A percentile compares a stretch with the other conserved stretches of the same genome.
phyloP scores from a whole-genome alignment of 2,797 vertebrate species.

The Denticeps clupeoides region DNA sequence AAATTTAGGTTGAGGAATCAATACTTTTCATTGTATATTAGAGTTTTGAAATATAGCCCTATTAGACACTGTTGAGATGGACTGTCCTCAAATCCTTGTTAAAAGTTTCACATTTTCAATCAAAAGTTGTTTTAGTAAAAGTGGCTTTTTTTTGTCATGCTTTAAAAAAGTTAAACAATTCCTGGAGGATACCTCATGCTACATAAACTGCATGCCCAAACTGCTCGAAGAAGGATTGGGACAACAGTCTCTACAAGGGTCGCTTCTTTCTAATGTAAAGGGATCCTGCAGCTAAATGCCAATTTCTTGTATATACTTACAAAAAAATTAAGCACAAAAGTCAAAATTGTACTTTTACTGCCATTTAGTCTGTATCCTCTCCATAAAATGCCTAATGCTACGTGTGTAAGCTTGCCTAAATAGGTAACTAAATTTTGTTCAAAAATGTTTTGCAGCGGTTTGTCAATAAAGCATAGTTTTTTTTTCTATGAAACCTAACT shows the following conservation, averaged over 20 bases:
- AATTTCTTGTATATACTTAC: slow-evolving; percentile 85
- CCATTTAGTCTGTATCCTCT: slow-evolving; percentile 84
- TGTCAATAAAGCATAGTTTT: slow-evolving; percentile 99
- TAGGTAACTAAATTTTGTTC: slow-evolving; percentile 98
- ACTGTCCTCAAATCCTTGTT: slow-evolving; percentile 74
- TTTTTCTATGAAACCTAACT: slow-evolving; percentile 97
- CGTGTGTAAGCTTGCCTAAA: slow-evolving; percentile 99
- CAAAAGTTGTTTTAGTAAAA: slow-evolving; percentile 41
- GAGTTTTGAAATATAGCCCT: slow-evolving; percentile 99
- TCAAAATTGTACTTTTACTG: slow-evolving; percentile 72
- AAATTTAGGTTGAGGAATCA: slow-evolving; percentile 69
- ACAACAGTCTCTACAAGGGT: slow-evolving; percentile 76
- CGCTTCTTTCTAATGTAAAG: slow-evolving; percentile 80
- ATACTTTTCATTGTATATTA: slow-evolving; percentile 65
- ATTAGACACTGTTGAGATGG: slow-evolving; percentile 88
- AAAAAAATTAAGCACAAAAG: slow-evolving; percentile 42
- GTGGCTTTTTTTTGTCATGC: slow-evolving; percentile 38
- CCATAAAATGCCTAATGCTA: slow-evolving; percentile 96
- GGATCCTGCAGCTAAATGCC: slow-evolving; percentile 91
- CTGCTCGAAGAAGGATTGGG: slow-evolving; percentile 65
- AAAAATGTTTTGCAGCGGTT: slow-evolving; percentile 94
- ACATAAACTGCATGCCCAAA: slow-evolving; percentile 65
- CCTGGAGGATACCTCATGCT: slow-evolving; percentile 52
- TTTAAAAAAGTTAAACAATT: slow-evolving; percentile 29
- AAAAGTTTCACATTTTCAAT: slow-evolving; percentile 40